Percentiles rank a stretch among this genome's conserved stretches.
Conservation (phyloP, 2,888 invertebrate species). For the Eupeodes luniger region DNA sequence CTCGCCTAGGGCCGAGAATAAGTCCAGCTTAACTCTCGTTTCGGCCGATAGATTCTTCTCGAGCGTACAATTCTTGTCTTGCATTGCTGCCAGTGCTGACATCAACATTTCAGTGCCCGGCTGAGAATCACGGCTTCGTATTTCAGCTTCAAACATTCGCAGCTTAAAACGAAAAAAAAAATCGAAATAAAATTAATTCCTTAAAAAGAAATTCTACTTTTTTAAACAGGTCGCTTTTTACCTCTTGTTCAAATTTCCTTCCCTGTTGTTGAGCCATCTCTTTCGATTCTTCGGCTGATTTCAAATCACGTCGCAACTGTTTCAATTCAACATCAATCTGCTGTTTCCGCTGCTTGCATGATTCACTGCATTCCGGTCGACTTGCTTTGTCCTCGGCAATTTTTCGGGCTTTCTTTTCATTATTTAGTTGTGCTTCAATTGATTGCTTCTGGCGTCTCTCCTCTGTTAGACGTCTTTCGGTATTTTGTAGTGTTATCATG, state of each 20-base stretch:
- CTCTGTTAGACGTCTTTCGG: constrained; percentile 92
- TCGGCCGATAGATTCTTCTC: constrained; percentile 98
- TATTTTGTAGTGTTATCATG: constrained; percentile 89
- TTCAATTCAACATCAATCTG: constrained; percentile 90
- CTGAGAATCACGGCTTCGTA: constrained; percentile 83
- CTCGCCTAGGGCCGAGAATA: constrained; percentile 98
- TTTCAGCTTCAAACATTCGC: constrained; percentile 83
- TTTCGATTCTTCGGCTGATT: constrained; percentile 88
- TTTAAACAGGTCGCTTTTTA: constrained; percentile 62
- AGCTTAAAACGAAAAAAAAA: constrained; percentile 77
- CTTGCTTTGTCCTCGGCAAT: constrained; percentile 85
- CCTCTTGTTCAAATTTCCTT: constrained; percentile 84
- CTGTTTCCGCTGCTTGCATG: constrained; percentile 87
- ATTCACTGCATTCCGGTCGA: constrained; percentile 87
- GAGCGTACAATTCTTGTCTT: constrained; percentile 95
- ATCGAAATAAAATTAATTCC: not conserved
- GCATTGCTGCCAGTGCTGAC: constrained; percentile 91
- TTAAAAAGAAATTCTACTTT: not conserved
- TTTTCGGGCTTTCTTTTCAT: constrained; percentile 90
- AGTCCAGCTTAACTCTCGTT: constrained; percentile 98
- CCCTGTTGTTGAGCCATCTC: constrained; percentile 83
- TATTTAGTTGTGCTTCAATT: constrained; percentile 89
- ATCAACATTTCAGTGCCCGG: constrained; percentile 90
- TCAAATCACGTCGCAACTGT: constrained; percentile 87
- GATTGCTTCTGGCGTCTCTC: constrained; percentile 92